Evolutionary conservation across 2,888 invertebrate genomes (phyloP).

Genomic region (Cremastinae sp.): DNA sequence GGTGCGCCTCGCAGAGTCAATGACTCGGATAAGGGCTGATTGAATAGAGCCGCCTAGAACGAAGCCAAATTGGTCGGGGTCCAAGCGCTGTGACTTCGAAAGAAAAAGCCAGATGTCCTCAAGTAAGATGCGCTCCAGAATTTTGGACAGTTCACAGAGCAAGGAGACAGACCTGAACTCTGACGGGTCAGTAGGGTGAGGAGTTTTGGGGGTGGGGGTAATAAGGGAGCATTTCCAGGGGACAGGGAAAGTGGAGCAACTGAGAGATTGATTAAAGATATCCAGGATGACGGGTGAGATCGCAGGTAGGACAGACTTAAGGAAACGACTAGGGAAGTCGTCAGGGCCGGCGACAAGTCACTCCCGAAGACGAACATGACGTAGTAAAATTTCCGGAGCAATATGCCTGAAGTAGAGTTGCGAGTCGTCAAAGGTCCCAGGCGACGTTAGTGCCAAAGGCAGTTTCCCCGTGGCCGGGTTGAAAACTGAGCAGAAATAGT

Average conservation of each 20-base stretch:
- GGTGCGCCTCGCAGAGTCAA: background rate
- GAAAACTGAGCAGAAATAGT: background rate
- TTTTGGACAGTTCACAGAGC: background rate
- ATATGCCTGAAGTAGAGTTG: background rate
- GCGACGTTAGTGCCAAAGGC: background rate
- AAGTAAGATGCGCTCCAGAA: background rate
- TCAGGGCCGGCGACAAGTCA: background rate
- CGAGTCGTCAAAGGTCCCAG: background rate
- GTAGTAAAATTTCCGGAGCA: background rate
- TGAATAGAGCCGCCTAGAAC: background rate
- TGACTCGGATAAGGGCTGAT: conserved; percentile 5
- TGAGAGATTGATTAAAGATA: background rate
- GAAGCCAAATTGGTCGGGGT: conserved; percentile 18
- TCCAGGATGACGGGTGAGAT: background rate
- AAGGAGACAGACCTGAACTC: background rate
- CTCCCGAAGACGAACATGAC: background rate
- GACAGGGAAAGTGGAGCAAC: background rate
- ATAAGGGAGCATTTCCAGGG: background rate
- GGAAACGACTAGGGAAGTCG: background rate
- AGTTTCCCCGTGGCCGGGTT: background rate
- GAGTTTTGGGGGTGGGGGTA: background rate
- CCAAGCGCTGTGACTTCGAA: background rate
- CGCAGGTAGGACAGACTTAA: background rate
- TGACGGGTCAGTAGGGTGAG: background rate
- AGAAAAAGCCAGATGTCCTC: background rate